Evolutionary conservation across 1,140 invertebrate genomes (phyloP).

Genomic region (Vanessa atalanta): DNA sequence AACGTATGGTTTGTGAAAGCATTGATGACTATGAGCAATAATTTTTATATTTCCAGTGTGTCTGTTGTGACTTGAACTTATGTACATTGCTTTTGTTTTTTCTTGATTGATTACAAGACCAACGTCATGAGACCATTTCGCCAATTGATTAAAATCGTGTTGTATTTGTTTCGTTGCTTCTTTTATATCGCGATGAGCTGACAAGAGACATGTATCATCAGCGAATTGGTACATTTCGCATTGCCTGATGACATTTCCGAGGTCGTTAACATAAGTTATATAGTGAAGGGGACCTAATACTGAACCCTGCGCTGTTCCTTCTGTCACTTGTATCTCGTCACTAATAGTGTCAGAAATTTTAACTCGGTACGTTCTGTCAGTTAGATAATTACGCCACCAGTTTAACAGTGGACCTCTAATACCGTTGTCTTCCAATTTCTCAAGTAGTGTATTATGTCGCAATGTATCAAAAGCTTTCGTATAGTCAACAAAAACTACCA

Average conservation of each 20-base stretch:
- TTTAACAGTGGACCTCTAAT: conserved; percentile 3
- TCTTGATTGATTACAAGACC: conserved; percentile 6
- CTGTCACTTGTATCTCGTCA: conserved; percentile 5
- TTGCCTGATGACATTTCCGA: conserved; percentile 19
- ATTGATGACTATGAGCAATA: conserved; percentile 7
- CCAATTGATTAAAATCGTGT: conserved; percentile 6
- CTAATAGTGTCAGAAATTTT: conserved; percentile 20
- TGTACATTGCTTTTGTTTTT: conserved; percentile 9
- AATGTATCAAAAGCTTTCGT: conserved; percentile 5
- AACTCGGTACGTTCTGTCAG: conserved; percentile 27
- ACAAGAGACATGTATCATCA: neutral
- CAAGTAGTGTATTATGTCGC: conserved; percentile 31
- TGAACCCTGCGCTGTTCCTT: conserved; percentile 40
- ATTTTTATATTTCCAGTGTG: conserved; percentile 4
- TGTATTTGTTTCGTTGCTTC: neutral
- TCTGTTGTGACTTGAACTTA: conserved; percentile 13
- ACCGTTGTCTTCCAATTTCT: neutral
- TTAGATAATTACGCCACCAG: conserved; percentile 23
- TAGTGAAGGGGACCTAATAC: conserved; percentile 39
- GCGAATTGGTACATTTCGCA: conserved; percentile 31
- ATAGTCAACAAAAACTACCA: neutral
- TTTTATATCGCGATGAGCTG: conserved; percentile 10
- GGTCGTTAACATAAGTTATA: conserved; percentile 33
- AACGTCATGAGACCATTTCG: conserved; percentile 4
- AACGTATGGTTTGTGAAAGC: neutral